Percentiles rank a stretch among this genome's conserved stretches.
phyloP scores from a whole-genome alignment of 2,797 vertebrate genomes.

The Rhabdomys pumilio region DNA sequence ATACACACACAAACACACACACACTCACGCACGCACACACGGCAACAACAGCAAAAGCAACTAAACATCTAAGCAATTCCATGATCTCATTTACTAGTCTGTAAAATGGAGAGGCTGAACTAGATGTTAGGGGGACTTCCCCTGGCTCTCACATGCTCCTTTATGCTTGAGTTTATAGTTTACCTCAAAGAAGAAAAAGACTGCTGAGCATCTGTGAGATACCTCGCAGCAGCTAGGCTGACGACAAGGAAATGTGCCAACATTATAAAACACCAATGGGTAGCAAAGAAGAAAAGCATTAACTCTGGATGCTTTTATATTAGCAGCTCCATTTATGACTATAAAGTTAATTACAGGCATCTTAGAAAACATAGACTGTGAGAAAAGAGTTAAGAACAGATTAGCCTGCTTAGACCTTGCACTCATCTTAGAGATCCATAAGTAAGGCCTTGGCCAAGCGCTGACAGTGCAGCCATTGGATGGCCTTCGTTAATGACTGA shows the following conservation, averaged over 20 bases:
- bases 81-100: neutral
- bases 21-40: no score
- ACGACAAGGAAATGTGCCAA: neutral
- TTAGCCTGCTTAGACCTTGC: neutral
- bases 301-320: constrained; percentile 10
- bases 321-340: neutral
- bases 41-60: neutral
- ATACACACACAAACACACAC: no score
- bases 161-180: neutral
- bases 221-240: neutral
- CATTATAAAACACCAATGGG: constrained; percentile 41
- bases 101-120: neutral
- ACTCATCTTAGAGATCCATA: neutral
- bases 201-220: neutral
- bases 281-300: constrained; percentile 55
- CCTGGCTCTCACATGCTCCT: neutral
- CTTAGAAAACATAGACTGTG: constrained; percentile 33
- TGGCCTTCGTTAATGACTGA: neutral
- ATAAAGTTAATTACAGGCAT: constrained; percentile 44
- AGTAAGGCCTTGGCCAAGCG: neutral
- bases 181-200: neutral
- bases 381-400: constrained; percentile 53
- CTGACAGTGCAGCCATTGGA: neutral
- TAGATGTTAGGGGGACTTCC: neutral
- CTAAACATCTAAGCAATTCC: neutral